phyloP scores from a whole-genome alignment of 2,888 invertebrate species.

The Drosophila koepferae region DNA sequence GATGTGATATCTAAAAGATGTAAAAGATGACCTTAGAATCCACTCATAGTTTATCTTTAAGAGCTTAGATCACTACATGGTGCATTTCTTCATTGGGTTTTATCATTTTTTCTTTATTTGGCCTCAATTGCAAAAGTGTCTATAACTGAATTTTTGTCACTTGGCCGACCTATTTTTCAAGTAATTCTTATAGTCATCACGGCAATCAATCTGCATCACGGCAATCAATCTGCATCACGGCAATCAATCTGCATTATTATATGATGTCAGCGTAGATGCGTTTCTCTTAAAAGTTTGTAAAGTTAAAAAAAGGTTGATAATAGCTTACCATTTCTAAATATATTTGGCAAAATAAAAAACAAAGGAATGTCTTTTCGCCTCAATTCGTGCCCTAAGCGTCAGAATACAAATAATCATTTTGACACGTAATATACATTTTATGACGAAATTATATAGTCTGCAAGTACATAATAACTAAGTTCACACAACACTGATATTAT shows the following conservation, averaged over 20 bases:
- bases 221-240: too few relatives aligned
- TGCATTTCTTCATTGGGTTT: too few relatives aligned
- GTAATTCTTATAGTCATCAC: not conserved
- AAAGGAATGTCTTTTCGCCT: not conserved
- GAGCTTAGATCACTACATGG: too few relatives aligned
- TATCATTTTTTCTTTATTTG: too few relatives aligned
- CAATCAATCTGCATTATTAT: too few relatives aligned
- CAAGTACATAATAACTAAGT: conserved; percentile 4
- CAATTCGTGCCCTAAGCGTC: not conserved
- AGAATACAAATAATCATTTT: not conserved
- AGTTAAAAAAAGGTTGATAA: not conserved
- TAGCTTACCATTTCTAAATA: not conserved
- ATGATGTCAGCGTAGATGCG: not conserved
- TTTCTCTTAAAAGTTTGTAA: not conserved
- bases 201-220: too few relatives aligned
- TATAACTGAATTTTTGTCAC: not conserved
- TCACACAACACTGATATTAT: conserved; percentile 11
- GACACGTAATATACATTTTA: conserved; percentile 7
- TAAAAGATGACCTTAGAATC: too few relatives aligned
- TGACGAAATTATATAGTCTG: conserved; percentile 9
- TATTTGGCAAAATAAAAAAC: not conserved
- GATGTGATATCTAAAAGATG: too few relatives aligned
- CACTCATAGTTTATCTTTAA: too few relatives aligned
- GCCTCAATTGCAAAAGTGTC: not conserved
- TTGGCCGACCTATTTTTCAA: not conserved